Conservation (phyloP, 2,113 vertebrate species). For the Neolamprologus variostigma region DNA sequence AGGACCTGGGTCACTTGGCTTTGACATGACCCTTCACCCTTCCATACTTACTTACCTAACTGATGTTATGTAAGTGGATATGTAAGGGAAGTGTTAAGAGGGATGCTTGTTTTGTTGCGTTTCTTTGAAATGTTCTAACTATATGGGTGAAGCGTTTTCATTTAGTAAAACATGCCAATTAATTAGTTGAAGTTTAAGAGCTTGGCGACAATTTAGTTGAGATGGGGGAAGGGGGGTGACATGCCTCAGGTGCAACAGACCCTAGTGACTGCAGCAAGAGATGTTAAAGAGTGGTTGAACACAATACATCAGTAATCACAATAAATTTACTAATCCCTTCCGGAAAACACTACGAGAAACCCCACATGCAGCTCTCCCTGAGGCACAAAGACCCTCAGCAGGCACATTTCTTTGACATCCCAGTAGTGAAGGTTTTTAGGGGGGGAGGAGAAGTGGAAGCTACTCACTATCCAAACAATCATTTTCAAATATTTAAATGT, state of each 20-base stretch:
- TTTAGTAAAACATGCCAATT: conserved; percentile 32
- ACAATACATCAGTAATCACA: conserved; percentile 48
- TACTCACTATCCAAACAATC: conserved; percentile 34
- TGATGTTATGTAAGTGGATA: conserved; percentile 51
- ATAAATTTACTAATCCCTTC: conserved; percentile 54
- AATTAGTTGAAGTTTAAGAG: conserved; percentile 23
- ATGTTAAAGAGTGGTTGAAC: conserved; percentile 17
- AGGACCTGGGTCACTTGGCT: conserved; percentile 30
- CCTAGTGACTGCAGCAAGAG: neutral
- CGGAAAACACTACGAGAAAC: conserved; percentile 37
- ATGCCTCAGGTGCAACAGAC: neutral
- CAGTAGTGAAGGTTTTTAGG: neutral
- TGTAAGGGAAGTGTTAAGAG: conserved; percentile 58
- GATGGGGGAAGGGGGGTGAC: neutral
- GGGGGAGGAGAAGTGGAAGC: neutral
- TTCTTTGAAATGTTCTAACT: conserved; percentile 1
- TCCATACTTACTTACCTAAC: neutral
- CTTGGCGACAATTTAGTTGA: conserved; percentile 12
- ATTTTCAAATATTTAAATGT: conserved; percentile 4
- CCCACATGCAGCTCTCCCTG: conserved; percentile 25
- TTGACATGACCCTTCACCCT: conserved; percentile 49
- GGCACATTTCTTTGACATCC: conserved; percentile 9
- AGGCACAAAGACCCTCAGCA: conserved; percentile 7
- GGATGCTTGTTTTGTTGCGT: conserved; percentile 1
- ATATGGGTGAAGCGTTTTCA: neutral